These are phyloP conservation scores for Ageneiosus marmoratus DNA, from an alignment of 2,113 vertebrate genomes.

Conservation along the genomic window DNA sequence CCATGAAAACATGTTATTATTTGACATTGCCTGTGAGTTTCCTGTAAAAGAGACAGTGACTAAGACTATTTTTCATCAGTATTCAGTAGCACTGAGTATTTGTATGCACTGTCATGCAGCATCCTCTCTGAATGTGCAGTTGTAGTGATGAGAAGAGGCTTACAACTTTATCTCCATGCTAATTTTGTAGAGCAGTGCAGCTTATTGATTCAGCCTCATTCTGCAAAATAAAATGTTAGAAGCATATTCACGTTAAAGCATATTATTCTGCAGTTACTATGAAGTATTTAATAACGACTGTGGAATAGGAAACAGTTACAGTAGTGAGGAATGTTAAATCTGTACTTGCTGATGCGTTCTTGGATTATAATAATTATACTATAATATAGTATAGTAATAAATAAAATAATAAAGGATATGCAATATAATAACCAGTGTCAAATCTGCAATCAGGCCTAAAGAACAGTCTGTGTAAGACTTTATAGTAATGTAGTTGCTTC, in stretches of 20 bases:
- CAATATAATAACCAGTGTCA: neutral
- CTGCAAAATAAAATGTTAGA: neutral
- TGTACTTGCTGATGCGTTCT: neutral
- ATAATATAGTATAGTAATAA: too few relatives aligned
- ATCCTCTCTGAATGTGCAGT: constrained; percentile 13
- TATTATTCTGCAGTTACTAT: neutral
- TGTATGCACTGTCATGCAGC: constrained; percentile 28
- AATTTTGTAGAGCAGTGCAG: neutral
- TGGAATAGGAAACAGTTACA: neutral
- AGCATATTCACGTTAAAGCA: neutral
- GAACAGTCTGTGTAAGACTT: neutral
- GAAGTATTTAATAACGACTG: neutral
- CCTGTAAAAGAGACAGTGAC: constrained; percentile 23
- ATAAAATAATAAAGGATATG: too few relatives aligned
- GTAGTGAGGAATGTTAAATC: neutral
- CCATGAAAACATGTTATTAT: neutral
- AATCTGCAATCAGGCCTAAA: neutral
- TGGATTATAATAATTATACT: neutral
- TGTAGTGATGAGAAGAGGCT: neutral
- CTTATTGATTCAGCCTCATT: neutral
- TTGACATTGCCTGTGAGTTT: neutral
- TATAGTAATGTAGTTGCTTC: neutral
- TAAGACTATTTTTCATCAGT: constrained; percentile 18
- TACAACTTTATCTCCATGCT: neutral
- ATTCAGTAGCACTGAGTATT: too few relatives aligned